Percentiles rank a stretch among this genome's conserved stretches.
phyloP scores from a whole-genome alignment of 30 jellyfish, hydroid and myxozoan genomes.

The Pseudorhiza aurosa region DNA sequence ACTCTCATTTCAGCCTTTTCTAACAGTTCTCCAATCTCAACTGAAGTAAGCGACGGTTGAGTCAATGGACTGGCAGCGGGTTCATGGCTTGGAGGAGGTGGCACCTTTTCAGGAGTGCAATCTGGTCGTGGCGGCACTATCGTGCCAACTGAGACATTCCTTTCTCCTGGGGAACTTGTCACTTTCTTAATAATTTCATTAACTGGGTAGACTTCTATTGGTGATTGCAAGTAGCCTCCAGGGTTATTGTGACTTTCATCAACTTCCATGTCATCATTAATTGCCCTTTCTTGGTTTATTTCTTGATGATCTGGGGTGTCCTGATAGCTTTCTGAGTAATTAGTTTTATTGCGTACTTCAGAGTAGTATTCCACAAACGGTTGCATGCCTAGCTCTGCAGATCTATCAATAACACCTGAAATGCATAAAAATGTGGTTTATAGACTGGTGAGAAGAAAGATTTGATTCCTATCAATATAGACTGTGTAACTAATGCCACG shows the following conservation, averaged over 20 bases:
- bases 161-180: neutral
- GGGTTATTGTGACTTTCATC: neutral
- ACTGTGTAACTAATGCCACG: too few species aligned
- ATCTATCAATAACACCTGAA: constrained; percentile 67
- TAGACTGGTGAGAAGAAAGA: neutral
- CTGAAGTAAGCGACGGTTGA: constrained; percentile 18
- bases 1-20: constrained; percentile 53
- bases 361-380: constrained; percentile 43
- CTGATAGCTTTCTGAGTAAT: neutral
- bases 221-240: neutral
- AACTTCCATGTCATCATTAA: constrained; percentile 38
- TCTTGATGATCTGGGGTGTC: neutral
- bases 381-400: constrained; percentile 57
- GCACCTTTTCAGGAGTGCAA: constrained; percentile 61
- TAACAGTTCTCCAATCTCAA: constrained; percentile 56
- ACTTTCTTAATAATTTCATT: neutral
- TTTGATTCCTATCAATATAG: too few species aligned
- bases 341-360: neutral
- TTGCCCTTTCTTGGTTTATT: neutral
- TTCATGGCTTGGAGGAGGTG: constrained; percentile 80
- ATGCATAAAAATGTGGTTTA: neutral
- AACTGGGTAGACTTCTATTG: constrained; percentile 25
- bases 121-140: constrained; percentile 40
- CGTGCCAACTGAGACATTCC: neutral
- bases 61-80: constrained; percentile 4